Conservation (phyloP, 2,888 invertebrate species). For the Xestia rhomboidea region DNA sequence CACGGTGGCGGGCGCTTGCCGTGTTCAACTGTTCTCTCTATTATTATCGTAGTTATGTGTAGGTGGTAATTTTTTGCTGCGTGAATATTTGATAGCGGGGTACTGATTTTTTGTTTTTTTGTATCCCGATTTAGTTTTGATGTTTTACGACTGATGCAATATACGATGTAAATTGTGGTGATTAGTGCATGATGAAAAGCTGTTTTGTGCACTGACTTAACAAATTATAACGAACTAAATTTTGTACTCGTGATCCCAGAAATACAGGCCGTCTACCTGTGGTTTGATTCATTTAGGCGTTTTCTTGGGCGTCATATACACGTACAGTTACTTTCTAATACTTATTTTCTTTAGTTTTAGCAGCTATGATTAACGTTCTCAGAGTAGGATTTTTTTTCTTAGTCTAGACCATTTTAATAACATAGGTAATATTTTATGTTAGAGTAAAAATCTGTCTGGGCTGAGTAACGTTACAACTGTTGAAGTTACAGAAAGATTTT, state of each 20-base stretch:
- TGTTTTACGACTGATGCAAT: background rate
- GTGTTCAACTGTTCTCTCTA: slow-evolving; percentile 31
- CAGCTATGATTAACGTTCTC: too few species aligned
- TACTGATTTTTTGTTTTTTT: slow-evolving; percentile 22
- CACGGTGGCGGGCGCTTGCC: slow-evolving; percentile 69
- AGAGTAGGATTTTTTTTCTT: too few species aligned
- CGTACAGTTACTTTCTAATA: too few species aligned
- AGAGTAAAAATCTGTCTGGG: background rate
- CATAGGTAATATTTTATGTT: too few species aligned
- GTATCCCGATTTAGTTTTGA: background rate
- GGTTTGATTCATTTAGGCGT: background rate
- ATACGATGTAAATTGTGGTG: background rate
- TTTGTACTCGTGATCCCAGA: background rate
- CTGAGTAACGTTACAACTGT: background rate
- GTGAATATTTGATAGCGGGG: slow-evolving; percentile 43
- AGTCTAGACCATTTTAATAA: too few species aligned
- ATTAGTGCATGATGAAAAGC: too few species aligned
- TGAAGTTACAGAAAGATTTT: background rate
- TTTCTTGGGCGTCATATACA: background rate
- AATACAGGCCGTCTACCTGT: background rate
- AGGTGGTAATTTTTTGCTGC: slow-evolving; percentile 21
- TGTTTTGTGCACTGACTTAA: background rate
- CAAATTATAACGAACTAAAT: too few species aligned
- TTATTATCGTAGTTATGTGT: slow-evolving; percentile 45
- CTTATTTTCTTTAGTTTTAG: too few species aligned